These are phyloP conservation scores for Gymnocypris eckloni DNA, from an alignment of 2,797 vertebrate species.

Conservation along the genomic window DNA sequence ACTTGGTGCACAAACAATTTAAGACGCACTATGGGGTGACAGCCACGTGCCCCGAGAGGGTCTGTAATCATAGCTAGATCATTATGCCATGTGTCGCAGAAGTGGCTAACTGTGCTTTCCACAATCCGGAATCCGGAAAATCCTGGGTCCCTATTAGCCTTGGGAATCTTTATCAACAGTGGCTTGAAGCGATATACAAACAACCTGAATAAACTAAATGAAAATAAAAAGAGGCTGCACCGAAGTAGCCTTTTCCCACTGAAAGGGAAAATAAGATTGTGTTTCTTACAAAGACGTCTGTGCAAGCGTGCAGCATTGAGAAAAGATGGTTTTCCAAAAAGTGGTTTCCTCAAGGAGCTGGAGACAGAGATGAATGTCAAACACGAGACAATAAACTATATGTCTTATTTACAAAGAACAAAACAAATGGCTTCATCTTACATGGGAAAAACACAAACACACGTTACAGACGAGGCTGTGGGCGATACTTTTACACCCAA, in stretches of 20 bases:
- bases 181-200: constrained; percentile 60
- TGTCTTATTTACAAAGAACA: constrained; percentile 47
- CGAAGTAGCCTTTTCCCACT: constrained; percentile 46
- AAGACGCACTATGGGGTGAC: constrained; percentile 42
- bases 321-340: not conserved
- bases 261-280: constrained; percentile 10
- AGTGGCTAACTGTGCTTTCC: constrained; percentile 31
- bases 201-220: constrained; percentile 38
- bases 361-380: constrained; percentile 25
- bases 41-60: constrained; percentile 9
- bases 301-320: constrained; percentile 15
- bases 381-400: constrained; percentile 33
- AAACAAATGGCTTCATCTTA: not conserved
- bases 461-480: constrained; percentile 27
- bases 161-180: constrained; percentile 58
- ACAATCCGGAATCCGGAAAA: constrained; percentile 33
- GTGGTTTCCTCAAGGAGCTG: constrained; percentile 33
- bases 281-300: constrained; percentile 30
- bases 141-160: constrained; percentile 45
- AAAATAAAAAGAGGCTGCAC: constrained; percentile 36
- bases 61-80: constrained; percentile 41
- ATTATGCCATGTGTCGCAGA: constrained; percentile 42
- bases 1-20: constrained; percentile 22
- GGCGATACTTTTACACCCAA: constrained; percentile 36
- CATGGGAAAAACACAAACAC: constrained; percentile 55